These are phyloP conservation scores for Serripes groenlandicus DNA, from an alignment of 2,888 invertebrate species.

Conservation along the genomic window DNA sequence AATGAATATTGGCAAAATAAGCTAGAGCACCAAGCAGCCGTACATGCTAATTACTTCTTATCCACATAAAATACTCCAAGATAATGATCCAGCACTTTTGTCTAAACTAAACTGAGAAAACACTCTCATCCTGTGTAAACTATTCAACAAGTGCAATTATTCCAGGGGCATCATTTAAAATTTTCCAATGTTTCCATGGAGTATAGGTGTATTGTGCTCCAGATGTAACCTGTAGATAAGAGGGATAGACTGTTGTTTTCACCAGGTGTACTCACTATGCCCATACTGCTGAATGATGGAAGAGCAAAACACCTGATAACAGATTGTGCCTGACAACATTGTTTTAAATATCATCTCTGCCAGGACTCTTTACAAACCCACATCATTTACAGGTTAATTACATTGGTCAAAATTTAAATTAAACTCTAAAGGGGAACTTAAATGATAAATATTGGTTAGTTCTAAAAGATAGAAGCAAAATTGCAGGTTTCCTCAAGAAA, in stretches of 20 bases:
- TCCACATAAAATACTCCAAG: not conserved
- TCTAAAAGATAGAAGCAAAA: no score
- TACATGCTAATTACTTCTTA: constrained; percentile 14
- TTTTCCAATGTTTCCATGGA: not conserved
- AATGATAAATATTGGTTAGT: no score
- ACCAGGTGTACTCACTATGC: not conserved
- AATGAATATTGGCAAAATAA: constrained; percentile 12
- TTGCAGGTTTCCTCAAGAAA: no score
- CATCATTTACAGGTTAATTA: not conserved
- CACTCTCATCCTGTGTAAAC: no score
- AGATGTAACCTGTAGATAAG: constrained; percentile 21
- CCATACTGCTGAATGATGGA: not conserved
- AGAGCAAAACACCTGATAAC: not conserved
- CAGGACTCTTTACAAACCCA: not conserved
- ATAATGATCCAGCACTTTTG: not conserved
- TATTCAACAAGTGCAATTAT: not conserved
- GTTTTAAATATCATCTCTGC: not conserved
- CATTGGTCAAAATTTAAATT: not conserved
- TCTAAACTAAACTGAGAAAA: no score
- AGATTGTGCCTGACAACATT: not conserved
- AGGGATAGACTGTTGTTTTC: constrained; percentile 9
- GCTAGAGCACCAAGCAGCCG: not conserved
- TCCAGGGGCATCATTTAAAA: not conserved
- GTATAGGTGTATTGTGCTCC: constrained; percentile 3
- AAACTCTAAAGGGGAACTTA: not conserved